Evolutionary conservation across 2,888 invertebrate genomes (phyloP).

Genomic region (Augochlorella aurata): DNA sequence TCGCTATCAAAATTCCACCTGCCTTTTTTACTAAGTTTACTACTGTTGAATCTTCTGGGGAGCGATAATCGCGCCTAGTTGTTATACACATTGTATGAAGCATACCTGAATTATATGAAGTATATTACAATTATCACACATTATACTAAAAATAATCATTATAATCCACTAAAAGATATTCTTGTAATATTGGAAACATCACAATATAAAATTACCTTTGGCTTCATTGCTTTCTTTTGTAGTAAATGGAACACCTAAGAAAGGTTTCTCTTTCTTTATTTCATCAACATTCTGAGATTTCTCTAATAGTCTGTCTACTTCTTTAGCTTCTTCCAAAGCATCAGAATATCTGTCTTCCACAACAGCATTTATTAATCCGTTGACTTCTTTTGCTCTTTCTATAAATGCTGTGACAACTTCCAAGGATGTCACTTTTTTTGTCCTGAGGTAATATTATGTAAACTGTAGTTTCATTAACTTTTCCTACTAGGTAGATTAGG

Average conservation of each 20-base stretch:
- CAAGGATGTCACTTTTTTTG: constrained; percentile 86
- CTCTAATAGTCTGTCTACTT: constrained; percentile 87
- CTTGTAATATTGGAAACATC: not conserved
- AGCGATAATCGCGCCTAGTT: constrained; percentile 85
- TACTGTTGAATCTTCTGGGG: constrained; percentile 90
- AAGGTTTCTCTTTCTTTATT: constrained; percentile 88
- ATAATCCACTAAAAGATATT: not conserved
- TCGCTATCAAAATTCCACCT: constrained; percentile 93
- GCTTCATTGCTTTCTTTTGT: constrained; percentile 94
- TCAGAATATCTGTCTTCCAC: constrained; percentile 91
- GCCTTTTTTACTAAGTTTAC: constrained; percentile 88
- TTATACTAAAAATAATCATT: not conserved
- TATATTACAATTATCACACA: constrained; percentile 74
- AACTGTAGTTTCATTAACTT: not conserved
- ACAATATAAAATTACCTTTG: constrained; percentile 83
- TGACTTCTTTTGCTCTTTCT: constrained; percentile 89
- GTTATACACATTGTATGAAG: constrained; percentile 87
- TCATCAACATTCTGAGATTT: constrained; percentile 84
- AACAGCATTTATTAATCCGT: constrained; percentile 90
- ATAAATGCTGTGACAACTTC: constrained; percentile 89
- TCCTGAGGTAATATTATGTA: constrained; percentile 63
- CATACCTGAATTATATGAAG: constrained; percentile 85
- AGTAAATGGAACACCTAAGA: constrained; percentile 96
- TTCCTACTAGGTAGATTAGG: not conserved
- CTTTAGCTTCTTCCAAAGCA: constrained; percentile 90